Evolutionary conservation across 1,140 invertebrate genomes (phyloP), one percentile per base, ranked within the genome.

Genomic region (Pissodes strobi): DNA sequence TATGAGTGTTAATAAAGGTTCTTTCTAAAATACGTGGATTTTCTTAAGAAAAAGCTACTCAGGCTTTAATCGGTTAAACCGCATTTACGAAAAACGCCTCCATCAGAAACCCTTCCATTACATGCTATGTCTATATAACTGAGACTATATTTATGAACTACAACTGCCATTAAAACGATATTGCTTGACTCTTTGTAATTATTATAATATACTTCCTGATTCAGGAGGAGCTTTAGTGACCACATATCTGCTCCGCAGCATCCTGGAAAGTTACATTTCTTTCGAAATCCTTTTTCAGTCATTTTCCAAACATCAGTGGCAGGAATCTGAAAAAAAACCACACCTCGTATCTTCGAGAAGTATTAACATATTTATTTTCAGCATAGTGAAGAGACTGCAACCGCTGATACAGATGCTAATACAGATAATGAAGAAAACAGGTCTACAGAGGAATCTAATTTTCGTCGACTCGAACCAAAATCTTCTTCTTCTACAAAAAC

Each of bases 231-330:
- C n/a, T n/a, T n/a, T n/a, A n/a, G n/a, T n/a, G n/a, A 17, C 73
- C 76, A 63, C 79, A 76, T n/a, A 81, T 53, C n/a, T 13, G 76
- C 72, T 10, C 78, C 75, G 22, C 76, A 56, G 55, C 77, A 79
- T 53, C 76, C 66, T 10, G 78, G 77, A 66, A 81, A 78, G 64
- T 76, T 72, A 71, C 76, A 79, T 38, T 43, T 68, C 48, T 70
- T 48, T 63, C 72, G 65, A 70, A 78, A 80, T 57, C 63, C 46
- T 23, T 66, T 49, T 38, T 69, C 71, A 53, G 76, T 71, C 22
- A 63, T 37, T 64, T 69, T 69, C n/a, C n/a, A n/a, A n/a, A n/a
- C n/a, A n/a, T n/a, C n/a, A n/a, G n/a, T n/a, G n/a, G n/a, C n/a
- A n/a, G 38, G 37, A 57, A 10, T 41, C 52, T 56, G 34, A 56